Evolutionary conservation across 2,113 vertebrate species (phyloP).

Genomic region (Dendrocopos noguchii): DNA sequence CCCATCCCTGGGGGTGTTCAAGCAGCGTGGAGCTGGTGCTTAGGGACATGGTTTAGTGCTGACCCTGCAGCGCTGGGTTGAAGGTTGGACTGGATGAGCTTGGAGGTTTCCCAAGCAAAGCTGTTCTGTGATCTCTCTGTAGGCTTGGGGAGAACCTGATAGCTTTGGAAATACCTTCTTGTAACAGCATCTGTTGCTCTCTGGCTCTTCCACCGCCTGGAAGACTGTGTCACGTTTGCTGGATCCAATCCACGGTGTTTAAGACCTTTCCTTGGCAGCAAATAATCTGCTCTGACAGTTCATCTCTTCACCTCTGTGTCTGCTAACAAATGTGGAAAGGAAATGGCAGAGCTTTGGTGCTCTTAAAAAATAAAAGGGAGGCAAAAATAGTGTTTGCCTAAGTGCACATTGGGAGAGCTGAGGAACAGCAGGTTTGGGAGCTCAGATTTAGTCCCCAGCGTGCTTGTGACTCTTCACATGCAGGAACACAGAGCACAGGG

Average conservation of each 20-base stretch:
- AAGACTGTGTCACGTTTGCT: neutral
- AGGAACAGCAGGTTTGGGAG: neutral
- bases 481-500: no score
- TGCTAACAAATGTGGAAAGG: constrained; percentile 17
- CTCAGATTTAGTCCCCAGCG: neutral
- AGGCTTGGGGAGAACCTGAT: neutral
- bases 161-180: neutral
- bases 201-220: neutral
- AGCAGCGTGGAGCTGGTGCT: no score
- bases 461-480: neutral
- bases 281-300: constrained; percentile 3
- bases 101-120: no score
- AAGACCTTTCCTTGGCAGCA: constrained; percentile 9
- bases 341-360: neutral
- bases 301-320: constrained; percentile 13
- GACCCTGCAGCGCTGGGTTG: no score
- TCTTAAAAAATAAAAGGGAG: neutral
- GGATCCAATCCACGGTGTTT: neutral
- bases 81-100: no score
- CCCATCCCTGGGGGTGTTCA: no score
- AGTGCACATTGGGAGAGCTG: neutral
- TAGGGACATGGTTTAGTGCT: no score
- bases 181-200: neutral
- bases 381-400: neutral
- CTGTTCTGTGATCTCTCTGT: neutral